These are phyloP conservation scores for Siniperca undulata DNA, from an alignment of 2,797 vertebrate species.

Conservation along the genomic window DNA sequence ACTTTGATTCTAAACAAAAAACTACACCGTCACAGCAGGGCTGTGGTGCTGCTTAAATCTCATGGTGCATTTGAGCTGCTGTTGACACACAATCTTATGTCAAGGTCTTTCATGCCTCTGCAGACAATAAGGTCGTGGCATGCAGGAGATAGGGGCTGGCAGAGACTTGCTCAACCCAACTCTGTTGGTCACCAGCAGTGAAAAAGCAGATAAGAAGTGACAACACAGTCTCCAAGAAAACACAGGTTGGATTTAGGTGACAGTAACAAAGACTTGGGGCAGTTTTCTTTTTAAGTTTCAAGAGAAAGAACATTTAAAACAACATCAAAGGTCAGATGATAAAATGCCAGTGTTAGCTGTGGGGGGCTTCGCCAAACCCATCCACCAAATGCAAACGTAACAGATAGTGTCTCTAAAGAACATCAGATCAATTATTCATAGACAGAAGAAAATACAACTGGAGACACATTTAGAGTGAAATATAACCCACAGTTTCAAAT, in stretches of 20 bases:
- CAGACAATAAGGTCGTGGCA: conserved; percentile 24
- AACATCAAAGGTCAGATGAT: conserved; percentile 63
- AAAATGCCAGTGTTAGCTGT: conserved; percentile 55
- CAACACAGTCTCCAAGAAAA: conserved; percentile 62
- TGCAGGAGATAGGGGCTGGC: conserved; percentile 40
- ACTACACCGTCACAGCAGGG: background rate
- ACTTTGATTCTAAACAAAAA: background rate
- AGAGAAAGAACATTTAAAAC: conserved; percentile 44
- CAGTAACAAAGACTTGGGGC: conserved; percentile 40
- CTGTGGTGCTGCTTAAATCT: background rate
- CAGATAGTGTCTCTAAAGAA: conserved; percentile 38
- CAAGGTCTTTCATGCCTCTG: conserved; percentile 52
- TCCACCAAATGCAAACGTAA: conserved; percentile 26
- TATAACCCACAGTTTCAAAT: background rate
- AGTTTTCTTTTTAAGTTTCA: conserved; percentile 49
- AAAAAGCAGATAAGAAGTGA: conserved; percentile 64
- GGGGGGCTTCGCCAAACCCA: conserved; percentile 29
- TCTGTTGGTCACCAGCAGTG: conserved; percentile 54
- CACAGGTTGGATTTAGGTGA: conserved; percentile 59
- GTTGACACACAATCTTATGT: conserved; percentile 30
- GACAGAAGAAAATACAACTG: conserved; percentile 20
- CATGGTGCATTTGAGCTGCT: conserved; percentile 12
- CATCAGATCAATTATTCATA: conserved; percentile 55
- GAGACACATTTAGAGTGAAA: conserved; percentile 3
- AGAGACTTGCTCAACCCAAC: conserved; percentile 48